These are phyloP conservation scores for Drosophila pallidifrons DNA, from an alignment of 1,140 invertebrate species.

Conservation along the genomic window DNA sequence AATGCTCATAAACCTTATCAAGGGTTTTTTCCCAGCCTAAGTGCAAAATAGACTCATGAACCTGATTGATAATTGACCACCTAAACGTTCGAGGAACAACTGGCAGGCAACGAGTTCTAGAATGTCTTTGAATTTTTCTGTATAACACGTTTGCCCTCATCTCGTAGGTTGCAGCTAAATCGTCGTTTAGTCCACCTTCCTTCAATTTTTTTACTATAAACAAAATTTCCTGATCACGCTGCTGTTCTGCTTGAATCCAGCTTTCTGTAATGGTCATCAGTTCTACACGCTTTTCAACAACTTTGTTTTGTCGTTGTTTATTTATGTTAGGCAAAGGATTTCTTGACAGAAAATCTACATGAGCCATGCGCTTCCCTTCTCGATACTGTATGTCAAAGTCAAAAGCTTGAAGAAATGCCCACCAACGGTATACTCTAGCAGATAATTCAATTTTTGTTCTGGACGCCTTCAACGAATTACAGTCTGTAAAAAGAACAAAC, in stretches of 20 bases:
- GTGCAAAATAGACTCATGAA: too few relatives aligned
- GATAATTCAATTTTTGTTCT: constrained; percentile 19
- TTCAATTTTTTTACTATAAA: too few relatives aligned
- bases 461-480: constrained; percentile 14
- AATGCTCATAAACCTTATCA: too few relatives aligned
- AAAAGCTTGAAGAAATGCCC: constrained; percentile 4
- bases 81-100: too few relatives aligned
- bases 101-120: not conserved
- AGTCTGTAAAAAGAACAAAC: constrained; percentile 19
- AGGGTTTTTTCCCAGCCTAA: too few relatives aligned
- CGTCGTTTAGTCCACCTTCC: too few relatives aligned
- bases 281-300: not conserved
- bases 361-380: constrained; percentile 13
- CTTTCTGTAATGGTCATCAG: not conserved
- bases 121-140: not conserved
- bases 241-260: too few relatives aligned
- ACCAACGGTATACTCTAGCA: not conserved
- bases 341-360: constrained; percentile 1
- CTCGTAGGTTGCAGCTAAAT: too few relatives aligned
- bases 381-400: constrained; percentile 13
- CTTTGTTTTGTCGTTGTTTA: not conserved
- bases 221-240: too few relatives aligned
- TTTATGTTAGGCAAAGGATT: not conserved
- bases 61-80: too few relatives aligned
- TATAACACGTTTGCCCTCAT: not conserved